Evolutionary conservation across 1,140 invertebrate genomes (phyloP).

Genomic region (Tribolium castaneum): DNA sequence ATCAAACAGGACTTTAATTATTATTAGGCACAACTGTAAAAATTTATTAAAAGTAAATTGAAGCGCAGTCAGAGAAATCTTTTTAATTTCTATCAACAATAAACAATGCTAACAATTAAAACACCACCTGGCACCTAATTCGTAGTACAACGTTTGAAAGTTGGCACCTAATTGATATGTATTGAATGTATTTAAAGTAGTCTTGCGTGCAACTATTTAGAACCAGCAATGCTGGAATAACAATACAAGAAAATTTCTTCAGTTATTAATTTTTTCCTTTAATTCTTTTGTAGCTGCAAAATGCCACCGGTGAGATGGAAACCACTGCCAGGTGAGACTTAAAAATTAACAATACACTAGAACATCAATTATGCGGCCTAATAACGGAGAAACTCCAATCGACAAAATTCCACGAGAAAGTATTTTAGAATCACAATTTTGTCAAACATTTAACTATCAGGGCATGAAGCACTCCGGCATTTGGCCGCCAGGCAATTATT

Average conservation of each 20-base stretch:
- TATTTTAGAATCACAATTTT: background rate
- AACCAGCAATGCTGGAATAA: background rate
- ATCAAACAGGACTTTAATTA: background rate
- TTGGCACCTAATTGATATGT: slow-evolving; percentile 7
- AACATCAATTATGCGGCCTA: background rate
- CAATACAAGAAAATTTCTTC: background rate
- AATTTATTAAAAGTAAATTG: too few relatives aligned
- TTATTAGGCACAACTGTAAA: too few relatives aligned
- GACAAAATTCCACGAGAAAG: background rate
- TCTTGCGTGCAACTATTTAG: slow-evolving; percentile 4
- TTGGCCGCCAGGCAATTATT: too few relatives aligned
- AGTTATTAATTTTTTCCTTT: slow-evolving; percentile 2
- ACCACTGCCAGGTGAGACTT: slow-evolving; percentile 43
- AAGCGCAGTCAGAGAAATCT: background rate
- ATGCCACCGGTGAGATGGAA: slow-evolving; percentile 47
- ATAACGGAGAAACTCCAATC: slow-evolving; percentile 7
- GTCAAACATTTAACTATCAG: background rate
- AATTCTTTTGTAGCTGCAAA: background rate
- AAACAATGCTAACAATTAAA: background rate
- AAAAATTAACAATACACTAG: slow-evolving; percentile 7
- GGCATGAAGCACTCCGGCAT: background rate
- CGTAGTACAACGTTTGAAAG: slow-evolving; percentile 4
- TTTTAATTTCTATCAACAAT: background rate
- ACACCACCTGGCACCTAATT: background rate
- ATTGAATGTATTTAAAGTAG: slow-evolving; percentile 18